Evolutionary conservation across 2,797 vertebrate species (phyloP).

Genomic region (Platalea minor): DNA sequence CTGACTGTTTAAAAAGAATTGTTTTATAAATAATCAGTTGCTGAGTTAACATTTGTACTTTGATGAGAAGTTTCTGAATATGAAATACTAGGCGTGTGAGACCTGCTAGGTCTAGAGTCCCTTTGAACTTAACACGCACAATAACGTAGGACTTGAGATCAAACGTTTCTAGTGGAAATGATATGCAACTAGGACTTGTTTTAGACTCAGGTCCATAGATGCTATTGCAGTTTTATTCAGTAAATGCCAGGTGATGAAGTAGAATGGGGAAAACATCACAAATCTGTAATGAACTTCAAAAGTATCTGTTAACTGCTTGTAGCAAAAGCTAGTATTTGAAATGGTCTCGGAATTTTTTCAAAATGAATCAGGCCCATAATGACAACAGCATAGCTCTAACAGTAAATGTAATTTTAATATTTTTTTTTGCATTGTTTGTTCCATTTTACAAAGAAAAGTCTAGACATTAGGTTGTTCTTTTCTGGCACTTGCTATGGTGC

Average conservation of each 20-base stretch:
- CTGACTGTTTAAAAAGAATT: not conserved
- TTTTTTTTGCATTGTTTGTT: not conserved
- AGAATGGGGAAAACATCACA: not conserved
- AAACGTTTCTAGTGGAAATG: not conserved
- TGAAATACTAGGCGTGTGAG: not conserved
- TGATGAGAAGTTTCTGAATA: conserved; percentile 18
- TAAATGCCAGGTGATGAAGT: not conserved
- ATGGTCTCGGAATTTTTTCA: not conserved
- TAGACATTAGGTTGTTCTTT: not conserved
- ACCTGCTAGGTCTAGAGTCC: not conserved
- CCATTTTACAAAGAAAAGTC: not conserved
- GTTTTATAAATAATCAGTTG: conserved; percentile 18
- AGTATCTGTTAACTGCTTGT: not conserved
- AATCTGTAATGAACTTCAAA: not conserved
- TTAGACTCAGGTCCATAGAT: not conserved
- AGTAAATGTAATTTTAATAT: not conserved
- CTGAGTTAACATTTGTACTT: conserved; percentile 11
- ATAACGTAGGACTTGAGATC: not conserved
- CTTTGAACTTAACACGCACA: conserved; percentile 14
- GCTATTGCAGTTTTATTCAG: not conserved
- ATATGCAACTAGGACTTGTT: not conserved
- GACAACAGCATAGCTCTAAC: not conserved
- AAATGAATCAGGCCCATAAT: not conserved
- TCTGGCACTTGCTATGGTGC: not conserved
- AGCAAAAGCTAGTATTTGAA: not conserved